Evolutionary conservation across 2,797 vertebrate genomes (phyloP).

Genomic region (Myotis pilosus): DNA sequence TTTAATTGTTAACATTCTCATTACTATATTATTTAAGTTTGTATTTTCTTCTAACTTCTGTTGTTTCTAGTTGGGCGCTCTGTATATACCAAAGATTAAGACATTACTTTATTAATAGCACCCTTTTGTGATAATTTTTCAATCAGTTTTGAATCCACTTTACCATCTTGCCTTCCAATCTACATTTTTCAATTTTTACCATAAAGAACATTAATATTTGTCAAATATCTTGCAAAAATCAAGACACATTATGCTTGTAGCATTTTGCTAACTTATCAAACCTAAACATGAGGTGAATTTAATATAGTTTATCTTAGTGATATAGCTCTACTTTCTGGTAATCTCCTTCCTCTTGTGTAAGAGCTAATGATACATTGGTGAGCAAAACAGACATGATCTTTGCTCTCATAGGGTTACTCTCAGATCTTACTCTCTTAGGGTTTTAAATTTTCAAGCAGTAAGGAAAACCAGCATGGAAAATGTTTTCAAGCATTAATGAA

Average conservation of each 20-base stretch:
- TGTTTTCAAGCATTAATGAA: background rate
- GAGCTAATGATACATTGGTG: background rate
- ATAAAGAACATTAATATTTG: background rate
- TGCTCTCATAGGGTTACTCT: background rate
- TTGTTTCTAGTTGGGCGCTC: background rate
- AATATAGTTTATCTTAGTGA: background rate
- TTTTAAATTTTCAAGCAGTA: background rate
- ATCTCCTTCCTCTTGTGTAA: background rate
- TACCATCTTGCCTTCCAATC: background rate
- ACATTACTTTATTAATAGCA: background rate
- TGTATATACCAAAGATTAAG: background rate
- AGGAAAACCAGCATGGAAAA: background rate
- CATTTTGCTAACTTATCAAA: background rate
- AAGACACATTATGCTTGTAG: background rate
- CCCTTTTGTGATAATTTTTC: background rate
- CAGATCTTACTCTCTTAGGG: background rate
- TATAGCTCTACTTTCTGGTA: background rate
- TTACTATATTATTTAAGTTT: background rate
- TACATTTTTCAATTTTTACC: background rate
- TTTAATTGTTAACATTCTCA: background rate
- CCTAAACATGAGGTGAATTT: background rate
- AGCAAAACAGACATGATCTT: background rate
- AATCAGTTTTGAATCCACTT: background rate
- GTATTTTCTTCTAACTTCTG: background rate
- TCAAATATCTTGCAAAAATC: background rate